These are phyloP conservation scores for Sycophila sp. DNA, from an alignment of 1,140 invertebrate genomes.

Conservation along the genomic window DNA sequence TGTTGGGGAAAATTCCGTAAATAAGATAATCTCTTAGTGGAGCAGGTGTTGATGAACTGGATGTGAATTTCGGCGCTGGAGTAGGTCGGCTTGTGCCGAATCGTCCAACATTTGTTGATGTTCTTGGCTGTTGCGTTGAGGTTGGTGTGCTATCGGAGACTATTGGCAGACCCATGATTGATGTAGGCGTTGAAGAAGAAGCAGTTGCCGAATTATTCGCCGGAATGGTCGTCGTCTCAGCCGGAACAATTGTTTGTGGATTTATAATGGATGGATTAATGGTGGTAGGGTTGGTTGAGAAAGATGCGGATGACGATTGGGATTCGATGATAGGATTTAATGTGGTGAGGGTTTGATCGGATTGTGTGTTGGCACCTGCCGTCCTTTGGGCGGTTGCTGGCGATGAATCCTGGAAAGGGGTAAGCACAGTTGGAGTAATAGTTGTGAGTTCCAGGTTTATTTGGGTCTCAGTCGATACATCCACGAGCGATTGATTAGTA, in stretches of 20 bases:
- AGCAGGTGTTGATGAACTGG: conserved; percentile 57
- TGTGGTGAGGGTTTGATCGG: conserved; percentile 35
- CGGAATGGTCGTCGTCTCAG: not conserved
- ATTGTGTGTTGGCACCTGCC: conserved; percentile 54
- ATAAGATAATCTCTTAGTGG: conserved; percentile 75
- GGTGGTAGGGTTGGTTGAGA: conserved; percentile 8
- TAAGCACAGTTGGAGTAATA: conserved; percentile 59
- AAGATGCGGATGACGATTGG: conserved; percentile 36
- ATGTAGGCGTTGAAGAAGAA: not conserved
- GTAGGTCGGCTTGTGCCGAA: conserved; percentile 55
- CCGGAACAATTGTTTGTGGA: not conserved
- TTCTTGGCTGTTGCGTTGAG: not conserved
- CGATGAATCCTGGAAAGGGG: conserved; percentile 62
- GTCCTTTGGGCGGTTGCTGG: conserved; percentile 64
- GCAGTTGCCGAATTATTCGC: not conserved
- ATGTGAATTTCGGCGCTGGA: conserved; percentile 57
- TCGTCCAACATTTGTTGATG: conserved; percentile 49
- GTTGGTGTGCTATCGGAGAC: conserved; percentile 1
- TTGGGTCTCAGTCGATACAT: conserved; percentile 37
- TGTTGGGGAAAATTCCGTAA: conserved; percentile 78
- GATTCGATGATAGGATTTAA: not conserved
- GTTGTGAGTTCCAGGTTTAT: conserved; percentile 40
- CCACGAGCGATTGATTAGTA: conserved; percentile 35
- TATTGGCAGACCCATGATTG: conserved; percentile 52
- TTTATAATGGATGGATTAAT: conserved; percentile 9